phyloP scores from a whole-genome alignment of 2,888 invertebrate species.

The Anoncus sp. region DNA sequence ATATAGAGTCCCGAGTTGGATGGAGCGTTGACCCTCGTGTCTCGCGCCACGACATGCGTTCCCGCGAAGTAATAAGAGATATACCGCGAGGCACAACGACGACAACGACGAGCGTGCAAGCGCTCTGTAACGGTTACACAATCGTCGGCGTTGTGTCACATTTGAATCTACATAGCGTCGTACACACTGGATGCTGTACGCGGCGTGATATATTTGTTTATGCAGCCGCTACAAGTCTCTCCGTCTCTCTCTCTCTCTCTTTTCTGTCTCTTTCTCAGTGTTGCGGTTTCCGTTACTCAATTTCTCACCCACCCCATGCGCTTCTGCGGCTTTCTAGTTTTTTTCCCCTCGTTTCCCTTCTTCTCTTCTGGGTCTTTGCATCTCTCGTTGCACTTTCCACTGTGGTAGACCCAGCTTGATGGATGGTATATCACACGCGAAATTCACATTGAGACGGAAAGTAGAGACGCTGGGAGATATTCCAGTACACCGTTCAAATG shows the following conservation, averaged over 20 bases:
- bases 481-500: not conserved
- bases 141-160: slow-evolving; percentile 50
- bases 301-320: slow-evolving; percentile 27
- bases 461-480: not conserved
- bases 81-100: not conserved
- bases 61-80: slow-evolving; percentile 31
- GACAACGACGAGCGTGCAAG: slow-evolving; percentile 30
- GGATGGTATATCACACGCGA: not conserved
- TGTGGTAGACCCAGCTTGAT: not conserved
- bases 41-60: slow-evolving; percentile 40
- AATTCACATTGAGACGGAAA: not conserved
- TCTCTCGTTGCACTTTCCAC: not conserved
- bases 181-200: slow-evolving; percentile 1
- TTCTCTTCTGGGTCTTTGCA: slow-evolving; percentile 2
- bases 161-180: slow-evolving; percentile 4
- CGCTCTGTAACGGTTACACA: slow-evolving; percentile 52
- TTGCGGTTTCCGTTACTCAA: slow-evolving; percentile 44
- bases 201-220: slow-evolving; percentile 37
- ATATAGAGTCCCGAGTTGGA: slow-evolving; percentile 27
- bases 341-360: slow-evolving; percentile 2
- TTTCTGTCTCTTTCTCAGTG: slow-evolving; percentile 7
- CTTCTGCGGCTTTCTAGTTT: slow-evolving; percentile 12
- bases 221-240: not conserved
- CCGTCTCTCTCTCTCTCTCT: not conserved
- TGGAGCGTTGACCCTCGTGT: slow-evolving; percentile 52